These are phyloP conservation scores for Coptotermes formosanus DNA, from an alignment of 1,140 invertebrate genomes.

Conservation along the genomic window DNA sequence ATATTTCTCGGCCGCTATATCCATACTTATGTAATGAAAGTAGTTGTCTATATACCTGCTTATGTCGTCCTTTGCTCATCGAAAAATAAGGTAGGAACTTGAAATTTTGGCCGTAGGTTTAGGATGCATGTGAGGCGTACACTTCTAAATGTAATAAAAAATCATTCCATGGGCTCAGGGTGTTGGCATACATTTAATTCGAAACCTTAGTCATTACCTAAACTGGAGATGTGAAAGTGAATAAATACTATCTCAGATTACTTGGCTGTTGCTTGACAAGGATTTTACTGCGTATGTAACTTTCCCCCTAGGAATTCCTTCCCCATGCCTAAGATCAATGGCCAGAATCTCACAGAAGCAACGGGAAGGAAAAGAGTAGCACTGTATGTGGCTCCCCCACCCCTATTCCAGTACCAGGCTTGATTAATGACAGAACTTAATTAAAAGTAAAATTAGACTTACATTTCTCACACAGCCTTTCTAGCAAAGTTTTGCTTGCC, in stretches of 20 bases:
- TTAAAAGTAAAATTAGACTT: constrained; percentile 41
- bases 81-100: no score
- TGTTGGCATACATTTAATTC: no score
- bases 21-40: no score
- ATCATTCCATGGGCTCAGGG: no score
- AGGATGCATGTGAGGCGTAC: no score
- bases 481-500: constrained; percentile 8
- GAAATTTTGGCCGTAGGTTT: no score
- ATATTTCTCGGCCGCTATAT: no score
- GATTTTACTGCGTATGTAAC: neutral
- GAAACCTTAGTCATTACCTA: neutral
- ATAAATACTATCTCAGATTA: neutral
- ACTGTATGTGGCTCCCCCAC: neutral
- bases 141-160: no score
- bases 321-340: neutral
- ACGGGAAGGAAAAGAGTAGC: neutral
- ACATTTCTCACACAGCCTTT: constrained; percentile 34
- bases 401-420: constrained; percentile 17
- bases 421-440: constrained; percentile 41
- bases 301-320: neutral
- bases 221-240: neutral
- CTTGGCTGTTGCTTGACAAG: neutral
- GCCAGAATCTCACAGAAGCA: neutral
- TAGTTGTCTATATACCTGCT: no score
- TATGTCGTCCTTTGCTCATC: no score